Percentiles rank a stretch among this genome's conserved stretches.
phyloP scores from a whole-genome alignment of 2,888 invertebrate species.

The Eupithecia dodoneata region DNA sequence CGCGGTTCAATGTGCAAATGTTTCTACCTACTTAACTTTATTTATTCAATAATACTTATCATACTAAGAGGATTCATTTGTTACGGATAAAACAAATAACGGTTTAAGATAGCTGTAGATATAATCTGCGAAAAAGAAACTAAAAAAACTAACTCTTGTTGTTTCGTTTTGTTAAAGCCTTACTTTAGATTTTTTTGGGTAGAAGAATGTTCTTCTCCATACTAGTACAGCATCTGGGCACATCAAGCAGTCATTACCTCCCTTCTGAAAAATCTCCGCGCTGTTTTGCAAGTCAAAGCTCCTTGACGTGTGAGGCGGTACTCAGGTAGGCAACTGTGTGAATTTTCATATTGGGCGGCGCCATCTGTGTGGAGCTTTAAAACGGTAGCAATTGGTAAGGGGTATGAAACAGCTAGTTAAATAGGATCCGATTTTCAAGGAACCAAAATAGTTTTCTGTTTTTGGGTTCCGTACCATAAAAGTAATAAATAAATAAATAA shows the following conservation, averaged over 20 bases:
- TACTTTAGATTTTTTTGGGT: no score
- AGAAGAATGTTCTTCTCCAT: conserved; percentile 49
- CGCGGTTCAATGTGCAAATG: neutral
- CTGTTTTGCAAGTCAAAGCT: conserved; percentile 84
- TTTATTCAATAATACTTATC: no score
- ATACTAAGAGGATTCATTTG: no score
- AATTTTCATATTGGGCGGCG: conserved; percentile 53
- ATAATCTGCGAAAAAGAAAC: no score
- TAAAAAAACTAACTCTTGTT: no score
- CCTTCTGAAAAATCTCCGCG: conserved; percentile 78
- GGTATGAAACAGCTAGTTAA: neutral
- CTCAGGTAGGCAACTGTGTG: conserved; percentile 48
- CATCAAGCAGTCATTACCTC: conserved; percentile 82
- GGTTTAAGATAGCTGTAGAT: no score
- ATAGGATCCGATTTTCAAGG: neutral
- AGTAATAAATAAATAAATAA: no score
- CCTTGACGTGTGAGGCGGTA: conserved; percentile 54
- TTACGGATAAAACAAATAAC: no score
- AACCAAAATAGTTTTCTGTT: neutral
- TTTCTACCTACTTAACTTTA: no score
- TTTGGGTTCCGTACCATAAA: neutral
- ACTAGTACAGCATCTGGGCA: conserved; percentile 54
- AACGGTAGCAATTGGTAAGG: conserved; percentile 12
- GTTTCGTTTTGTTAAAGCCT: no score
- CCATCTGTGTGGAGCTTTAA: conserved; percentile 46